Evolutionary conservation across 2,888 invertebrate species (phyloP).

Genomic region (Drosophila kuntzei): DNA sequence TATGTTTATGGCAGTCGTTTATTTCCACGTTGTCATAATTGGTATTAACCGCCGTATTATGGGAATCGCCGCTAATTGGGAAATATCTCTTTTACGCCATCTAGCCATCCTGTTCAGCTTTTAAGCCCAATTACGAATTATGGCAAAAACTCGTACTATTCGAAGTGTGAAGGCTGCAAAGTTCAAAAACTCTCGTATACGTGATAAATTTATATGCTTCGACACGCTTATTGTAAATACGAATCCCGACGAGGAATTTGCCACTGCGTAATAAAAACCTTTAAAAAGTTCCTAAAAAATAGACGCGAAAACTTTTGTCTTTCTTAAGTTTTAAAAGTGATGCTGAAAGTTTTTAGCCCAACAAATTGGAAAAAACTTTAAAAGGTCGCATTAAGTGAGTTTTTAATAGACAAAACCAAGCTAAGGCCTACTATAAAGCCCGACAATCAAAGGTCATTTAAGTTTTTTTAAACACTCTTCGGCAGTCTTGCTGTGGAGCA

Average conservation of each 20-base stretch:
- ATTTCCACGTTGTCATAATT: conserved; percentile 17
- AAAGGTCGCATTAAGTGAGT: conserved; percentile 25
- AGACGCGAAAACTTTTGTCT: conserved; percentile 28
- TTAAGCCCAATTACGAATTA: conserved; percentile 40
- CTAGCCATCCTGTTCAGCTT: neutral
- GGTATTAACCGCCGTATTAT: conserved; percentile 27
- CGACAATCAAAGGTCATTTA: conserved; percentile 70
- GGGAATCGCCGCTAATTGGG: conserved; percentile 32
- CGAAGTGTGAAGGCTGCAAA: conserved; percentile 1
- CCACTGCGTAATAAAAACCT: neutral
- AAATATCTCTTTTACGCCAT: conserved; percentile 24
- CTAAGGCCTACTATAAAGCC: conserved; percentile 35
- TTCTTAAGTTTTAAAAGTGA: conserved; percentile 20
- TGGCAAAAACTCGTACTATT: conserved; percentile 13
- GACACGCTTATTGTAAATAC: conserved; percentile 17
- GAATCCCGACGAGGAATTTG: neutral
- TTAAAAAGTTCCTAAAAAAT: conserved; percentile 6
- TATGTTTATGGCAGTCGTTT: neutral
- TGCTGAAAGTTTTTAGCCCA: conserved; percentile 30
- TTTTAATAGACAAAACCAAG: conserved; percentile 57
- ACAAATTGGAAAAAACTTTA: conserved; percentile 31
- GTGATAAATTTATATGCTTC: conserved; percentile 25
- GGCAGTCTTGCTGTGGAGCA: conserved; percentile 5
- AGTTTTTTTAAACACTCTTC: conserved; percentile 41
- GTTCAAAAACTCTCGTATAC: conserved; percentile 14